Base-by-base conservation (phyloP, 2,797 vertebrate species). In the Sylvilagus floridanus region DNA sequence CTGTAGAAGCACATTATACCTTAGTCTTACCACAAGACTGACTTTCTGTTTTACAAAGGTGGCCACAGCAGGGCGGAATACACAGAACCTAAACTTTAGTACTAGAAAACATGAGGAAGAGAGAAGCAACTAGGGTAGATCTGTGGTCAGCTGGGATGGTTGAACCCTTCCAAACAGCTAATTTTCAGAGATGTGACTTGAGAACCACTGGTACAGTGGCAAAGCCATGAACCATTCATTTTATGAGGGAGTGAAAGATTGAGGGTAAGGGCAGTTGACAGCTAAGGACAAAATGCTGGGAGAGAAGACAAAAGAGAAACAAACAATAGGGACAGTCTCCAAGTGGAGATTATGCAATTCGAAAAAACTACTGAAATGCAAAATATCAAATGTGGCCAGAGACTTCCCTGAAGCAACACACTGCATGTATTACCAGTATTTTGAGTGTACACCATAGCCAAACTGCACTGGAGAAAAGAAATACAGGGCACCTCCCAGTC, bases 351-450 rank as follows among this genome's bases (percentile, higher is more conserved):
- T 35, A 85, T 22, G 4, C 73, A 91, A 78, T 77, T 24, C 82
- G 60, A 69, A 92, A 93, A 87, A 87, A 5, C 28, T 66, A 77
- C 82, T 66, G 86, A 86, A 83, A 78, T 87, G 78, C 68, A 50
- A 88, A 91, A 85, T 71, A 52, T 5, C 22, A 93, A 93, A 88
- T 76, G 47, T 60, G 69, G 26, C 13, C 76, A 85, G 10, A 19
- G 13, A 68, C 47, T 72, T 5, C 19, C 37, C 47, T 16, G 30
- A 81, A 32, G 71, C 85, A 76, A 2, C 37, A 82, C 63, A 83
- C 66, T 81, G 19, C 24, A 47, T 16, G 6, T 16, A 32, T 21
- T 83, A 50, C 19, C 57, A 90, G 73, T 68, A 14, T 63, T 7
- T 57, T 54, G 24, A 79, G 42, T 50, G 30, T 86, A 62, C 0